Conservation (phyloP, 1,140 invertebrate genomes). For the Drosophila auraria region DNA sequence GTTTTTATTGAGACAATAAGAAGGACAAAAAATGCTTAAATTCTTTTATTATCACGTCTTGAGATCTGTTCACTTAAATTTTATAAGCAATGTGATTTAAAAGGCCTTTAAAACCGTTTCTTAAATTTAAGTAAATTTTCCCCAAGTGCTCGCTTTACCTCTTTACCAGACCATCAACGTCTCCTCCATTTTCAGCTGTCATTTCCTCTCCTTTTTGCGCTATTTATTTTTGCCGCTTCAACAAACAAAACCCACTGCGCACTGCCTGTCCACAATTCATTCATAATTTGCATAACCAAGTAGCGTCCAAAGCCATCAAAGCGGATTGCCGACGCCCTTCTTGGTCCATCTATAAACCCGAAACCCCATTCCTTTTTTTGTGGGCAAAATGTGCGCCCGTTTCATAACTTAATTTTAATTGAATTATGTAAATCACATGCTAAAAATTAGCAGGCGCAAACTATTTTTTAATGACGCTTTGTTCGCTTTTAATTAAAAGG, state of each 20-base stretch:
- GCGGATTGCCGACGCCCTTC: constrained; percentile 30
- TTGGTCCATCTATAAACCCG: neutral
- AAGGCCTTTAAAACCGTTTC: no score
- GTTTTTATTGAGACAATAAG: neutral
- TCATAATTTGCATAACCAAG: constrained; percentile 64
- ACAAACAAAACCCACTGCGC: constrained; percentile 67
- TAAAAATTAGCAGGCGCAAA: constrained; percentile 82
- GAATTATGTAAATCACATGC: constrained; percentile 80
- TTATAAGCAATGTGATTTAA: no score
- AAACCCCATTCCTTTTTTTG: constrained; percentile 12
- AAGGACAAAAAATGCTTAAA: no score
- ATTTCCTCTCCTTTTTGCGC: constrained; percentile 64
- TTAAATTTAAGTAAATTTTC: constrained; percentile 2
- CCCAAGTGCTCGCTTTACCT: neutral
- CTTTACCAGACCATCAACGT: neutral
- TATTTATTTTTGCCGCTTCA: constrained; percentile 79
- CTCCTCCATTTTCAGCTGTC: constrained; percentile 39
- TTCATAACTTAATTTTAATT: constrained; percentile 83
- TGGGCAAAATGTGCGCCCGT: constrained; percentile 64
- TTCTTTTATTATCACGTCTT: neutral
- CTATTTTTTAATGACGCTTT: constrained; percentile 80
- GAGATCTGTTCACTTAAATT: no score
- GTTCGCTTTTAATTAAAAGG: constrained; percentile 77
- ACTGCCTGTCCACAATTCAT: constrained; percentile 35
- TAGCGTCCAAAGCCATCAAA: constrained; percentile 41